These are phyloP conservation scores for Anableps anableps DNA, from an alignment of 2,797 vertebrate species.

Conservation along the genomic window DNA sequence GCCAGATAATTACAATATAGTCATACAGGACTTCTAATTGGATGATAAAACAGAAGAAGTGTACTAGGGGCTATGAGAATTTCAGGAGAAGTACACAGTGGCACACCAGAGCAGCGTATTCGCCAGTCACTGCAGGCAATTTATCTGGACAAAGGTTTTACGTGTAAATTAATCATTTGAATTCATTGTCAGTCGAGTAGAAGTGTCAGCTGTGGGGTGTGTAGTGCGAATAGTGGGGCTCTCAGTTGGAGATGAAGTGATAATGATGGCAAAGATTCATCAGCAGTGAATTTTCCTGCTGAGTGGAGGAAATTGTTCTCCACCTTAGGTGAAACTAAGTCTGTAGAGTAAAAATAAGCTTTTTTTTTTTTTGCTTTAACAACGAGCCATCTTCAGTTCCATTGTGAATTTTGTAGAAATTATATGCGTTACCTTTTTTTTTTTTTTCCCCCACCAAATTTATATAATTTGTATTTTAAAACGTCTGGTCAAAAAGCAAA, in stretches of 20 bases:
- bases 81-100: slow-evolving; percentile 16
- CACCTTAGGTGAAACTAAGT: not conserved
- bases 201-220: slow-evolving; percentile 15
- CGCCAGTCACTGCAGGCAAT: slow-evolving; percentile 21
- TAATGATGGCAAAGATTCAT: slow-evolving; percentile 44
- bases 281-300: slow-evolving; percentile 39
- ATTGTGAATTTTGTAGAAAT: not conserved
- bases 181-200: slow-evolving; percentile 13
- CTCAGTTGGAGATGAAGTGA: slow-evolving; percentile 34
- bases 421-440: too few species aligned
- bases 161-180: slow-evolving; percentile 26
- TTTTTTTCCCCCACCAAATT: too few species aligned
- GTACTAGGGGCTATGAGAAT: not conserved
- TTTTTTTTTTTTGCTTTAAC: not conserved
- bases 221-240: slow-evolving; percentile 19
- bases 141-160: slow-evolving; percentile 19
- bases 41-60: slow-evolving; percentile 15
- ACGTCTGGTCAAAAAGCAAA: too few species aligned
- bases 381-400: not conserved
- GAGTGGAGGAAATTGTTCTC: slow-evolving; percentile 29
- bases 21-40: slow-evolving; percentile 12
- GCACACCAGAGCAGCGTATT: slow-evolving; percentile 18
- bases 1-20: slow-evolving; percentile 13
- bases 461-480: too few species aligned
- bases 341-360: not conserved